Evolutionary conservation across 2,888 invertebrate species (phyloP).

Genomic region (Tachina lurida): DNA sequence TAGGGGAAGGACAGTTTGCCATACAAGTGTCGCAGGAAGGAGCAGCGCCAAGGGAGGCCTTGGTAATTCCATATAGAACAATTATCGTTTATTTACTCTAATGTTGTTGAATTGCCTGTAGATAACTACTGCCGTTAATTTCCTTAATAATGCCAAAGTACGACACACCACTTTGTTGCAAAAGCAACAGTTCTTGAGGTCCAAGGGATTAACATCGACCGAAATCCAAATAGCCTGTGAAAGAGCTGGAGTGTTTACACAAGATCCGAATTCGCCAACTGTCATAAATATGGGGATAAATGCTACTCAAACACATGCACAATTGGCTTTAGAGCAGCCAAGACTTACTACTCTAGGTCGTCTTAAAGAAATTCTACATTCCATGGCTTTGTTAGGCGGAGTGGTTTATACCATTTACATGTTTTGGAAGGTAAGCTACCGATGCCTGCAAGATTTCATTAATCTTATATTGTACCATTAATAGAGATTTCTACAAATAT

Average conservation of each 20-base stretch:
- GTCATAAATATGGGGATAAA: constrained; percentile 80
- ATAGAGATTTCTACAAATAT: constrained; percentile 86
- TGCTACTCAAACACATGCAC: constrained; percentile 73
- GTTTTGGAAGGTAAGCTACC: constrained; percentile 88
- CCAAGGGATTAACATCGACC: constrained; percentile 89
- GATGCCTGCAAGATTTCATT: not conserved
- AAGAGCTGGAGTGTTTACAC: constrained; percentile 84
- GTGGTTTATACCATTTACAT: constrained; percentile 90
- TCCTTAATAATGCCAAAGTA: constrained; percentile 93
- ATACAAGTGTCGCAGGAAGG: constrained; percentile 32
- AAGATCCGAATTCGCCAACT: constrained; percentile 79
- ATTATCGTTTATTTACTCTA: not conserved
- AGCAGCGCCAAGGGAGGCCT: constrained; percentile 78
- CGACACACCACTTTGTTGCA: constrained; percentile 89
- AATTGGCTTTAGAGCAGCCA: constrained; percentile 75
- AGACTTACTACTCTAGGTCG: constrained; percentile 83
- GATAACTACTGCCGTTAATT: constrained; percentile 93
- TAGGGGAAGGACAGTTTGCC: constrained; percentile 39
- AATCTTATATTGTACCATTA: constrained; percentile 67
- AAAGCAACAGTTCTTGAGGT: constrained; percentile 90
- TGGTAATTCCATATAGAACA: constrained; percentile 75
- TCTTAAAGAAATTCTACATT: constrained; percentile 88
- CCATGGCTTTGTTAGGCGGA: constrained; percentile 89
- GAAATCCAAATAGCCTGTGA: constrained; percentile 91
- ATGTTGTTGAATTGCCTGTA: constrained; percentile 78